Percentiles rank a stretch among this genome's conserved stretches.
Conservation (phyloP, 2,888 invertebrate species). For the Hemistola chrysoprasaria region DNA sequence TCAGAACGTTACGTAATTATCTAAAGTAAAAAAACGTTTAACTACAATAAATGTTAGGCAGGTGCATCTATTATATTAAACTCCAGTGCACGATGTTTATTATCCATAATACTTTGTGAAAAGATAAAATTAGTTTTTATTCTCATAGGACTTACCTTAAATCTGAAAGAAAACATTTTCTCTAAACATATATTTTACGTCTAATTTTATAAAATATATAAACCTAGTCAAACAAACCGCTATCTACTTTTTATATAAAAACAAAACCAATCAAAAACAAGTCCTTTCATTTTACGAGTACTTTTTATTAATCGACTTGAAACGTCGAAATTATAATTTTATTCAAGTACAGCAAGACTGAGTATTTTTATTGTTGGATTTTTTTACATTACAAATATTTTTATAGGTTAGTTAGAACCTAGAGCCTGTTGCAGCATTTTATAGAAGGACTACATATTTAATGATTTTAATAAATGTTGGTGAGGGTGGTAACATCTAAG, state of each 20-base stretch:
- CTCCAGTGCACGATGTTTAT: too few species aligned
- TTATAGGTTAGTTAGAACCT: slow-evolving; percentile 21
- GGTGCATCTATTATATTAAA: too few species aligned
- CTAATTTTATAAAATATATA: slow-evolving; percentile 5
- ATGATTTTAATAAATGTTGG: too few species aligned
- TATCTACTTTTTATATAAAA: slow-evolving; percentile 20
- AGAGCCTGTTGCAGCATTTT: slow-evolving; percentile 19
- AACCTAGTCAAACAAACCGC: slow-evolving; percentile 41
- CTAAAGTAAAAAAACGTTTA: too few species aligned
- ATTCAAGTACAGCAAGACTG: slow-evolving; percentile 41
- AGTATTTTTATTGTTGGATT: slow-evolving; percentile 33
- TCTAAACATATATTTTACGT: slow-evolving; percentile 2
- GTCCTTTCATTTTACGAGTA: slow-evolving; percentile 17
- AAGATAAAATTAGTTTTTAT: too few species aligned
- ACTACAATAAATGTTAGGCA: too few species aligned
- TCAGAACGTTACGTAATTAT: too few species aligned
- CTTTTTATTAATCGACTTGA: slow-evolving; percentile 23
- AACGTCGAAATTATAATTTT: slow-evolving; percentile 26
- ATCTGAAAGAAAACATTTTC: too few species aligned
- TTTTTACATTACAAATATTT: slow-evolving; percentile 22
- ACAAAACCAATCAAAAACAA: slow-evolving; percentile 17
- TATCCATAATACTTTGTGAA: too few species aligned
- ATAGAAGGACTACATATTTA: too few species aligned
- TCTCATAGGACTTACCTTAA: too few species aligned
- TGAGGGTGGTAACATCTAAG: too few species aligned